These are phyloP conservation scores for Drosophila recens DNA, from an alignment of 2,888 invertebrate genomes.

Conservation along the genomic window DNA sequence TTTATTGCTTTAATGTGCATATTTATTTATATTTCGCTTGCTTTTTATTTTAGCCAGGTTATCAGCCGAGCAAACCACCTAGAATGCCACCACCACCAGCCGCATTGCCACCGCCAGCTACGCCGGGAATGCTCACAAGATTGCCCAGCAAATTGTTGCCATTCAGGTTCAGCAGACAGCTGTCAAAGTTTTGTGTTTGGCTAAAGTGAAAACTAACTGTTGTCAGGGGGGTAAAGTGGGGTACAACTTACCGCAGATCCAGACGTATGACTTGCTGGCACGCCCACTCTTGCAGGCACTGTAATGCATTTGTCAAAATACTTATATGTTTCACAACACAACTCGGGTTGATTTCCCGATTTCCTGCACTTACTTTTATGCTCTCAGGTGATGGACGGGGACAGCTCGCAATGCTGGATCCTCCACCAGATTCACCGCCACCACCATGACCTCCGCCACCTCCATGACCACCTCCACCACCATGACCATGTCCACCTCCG, in stretches of 20 bases:
- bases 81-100: slow-evolving; percentile 63
- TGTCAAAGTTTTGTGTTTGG: slow-evolving; percentile 39
- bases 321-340: slow-evolving; percentile 7
- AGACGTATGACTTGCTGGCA: slow-evolving; percentile 73
- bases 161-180: slow-evolving; percentile 73
- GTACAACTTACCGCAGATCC: slow-evolving; percentile 72
- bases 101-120: slow-evolving; percentile 42
- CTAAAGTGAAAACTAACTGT: slow-evolving; percentile 13
- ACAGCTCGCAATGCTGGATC: slow-evolving; percentile 29
- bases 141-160: slow-evolving; percentile 75
- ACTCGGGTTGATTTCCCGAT: slow-evolving; percentile 9
- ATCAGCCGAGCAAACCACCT: slow-evolving; percentile 51
- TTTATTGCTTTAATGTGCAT: slow-evolving; percentile 65
- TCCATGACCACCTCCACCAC: slow-evolving; percentile 3
- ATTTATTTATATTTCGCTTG: slow-evolving; percentile 23
- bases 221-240: background rate
- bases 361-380: slow-evolving; percentile 55
- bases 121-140: slow-evolving; percentile 68
- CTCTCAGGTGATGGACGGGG: slow-evolving; percentile 61
- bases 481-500: background rate
- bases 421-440: slow-evolving; percentile 1
- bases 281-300: slow-evolving; percentile 76
- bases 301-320: slow-evolving; percentile 29
- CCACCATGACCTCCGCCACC: background rate
- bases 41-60: slow-evolving; percentile 16